Conservation (phyloP, 2,113 vertebrate genomes). For the Dasyornis broadbenti region DNA sequence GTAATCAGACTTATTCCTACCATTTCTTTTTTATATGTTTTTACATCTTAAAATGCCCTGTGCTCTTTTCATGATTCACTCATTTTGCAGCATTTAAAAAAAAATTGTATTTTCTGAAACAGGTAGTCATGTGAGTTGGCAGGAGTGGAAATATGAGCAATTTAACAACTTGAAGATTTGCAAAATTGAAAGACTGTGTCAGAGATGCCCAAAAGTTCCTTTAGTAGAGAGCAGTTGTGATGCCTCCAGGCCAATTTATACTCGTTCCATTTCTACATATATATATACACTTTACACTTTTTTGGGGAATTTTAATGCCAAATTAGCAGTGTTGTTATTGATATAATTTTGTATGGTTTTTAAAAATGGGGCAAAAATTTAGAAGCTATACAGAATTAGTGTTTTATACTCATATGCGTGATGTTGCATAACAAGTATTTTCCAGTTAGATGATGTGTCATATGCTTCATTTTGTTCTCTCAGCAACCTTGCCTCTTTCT, state of each 20-base stretch:
- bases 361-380: not conserved
- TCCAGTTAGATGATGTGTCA: not conserved
- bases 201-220: not conserved
- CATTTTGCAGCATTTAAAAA: not conserved
- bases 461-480: not conserved
- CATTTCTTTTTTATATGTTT: not conserved
- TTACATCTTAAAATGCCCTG: not conserved
- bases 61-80: not conserved
- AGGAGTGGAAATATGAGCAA: not conserved
- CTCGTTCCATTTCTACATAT: not conserved
- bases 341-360: not conserved
- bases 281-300: not conserved
- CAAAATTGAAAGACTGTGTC: not conserved
- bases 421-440: not conserved
- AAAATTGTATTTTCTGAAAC: not conserved
- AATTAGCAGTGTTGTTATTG: not conserved
- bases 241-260: not conserved
- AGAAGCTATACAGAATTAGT: not conserved
- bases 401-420: not conserved
- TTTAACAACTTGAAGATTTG: not conserved
- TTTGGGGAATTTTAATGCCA: not conserved
- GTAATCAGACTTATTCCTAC: not conserved
- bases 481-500: not conserved
- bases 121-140: not conserved
- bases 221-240: not conserved